Evolutionary conservation across 2,113 vertebrate genomes (phyloP).

Genomic region (Seriola rivoliana): DNA sequence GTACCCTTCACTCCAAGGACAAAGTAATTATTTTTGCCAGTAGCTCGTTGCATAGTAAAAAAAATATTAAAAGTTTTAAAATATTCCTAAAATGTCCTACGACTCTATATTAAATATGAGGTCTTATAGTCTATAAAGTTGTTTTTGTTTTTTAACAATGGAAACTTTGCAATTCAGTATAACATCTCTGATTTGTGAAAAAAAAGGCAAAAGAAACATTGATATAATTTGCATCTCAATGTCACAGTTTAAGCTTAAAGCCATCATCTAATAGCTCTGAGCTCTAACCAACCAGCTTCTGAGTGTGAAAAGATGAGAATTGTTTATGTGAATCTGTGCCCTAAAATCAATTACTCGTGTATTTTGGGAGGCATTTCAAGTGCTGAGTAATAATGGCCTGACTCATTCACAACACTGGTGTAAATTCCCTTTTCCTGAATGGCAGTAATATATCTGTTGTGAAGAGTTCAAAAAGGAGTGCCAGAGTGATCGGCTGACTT

Average conservation of each 20-base stretch:
- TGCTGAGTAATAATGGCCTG: constrained; percentile 49
- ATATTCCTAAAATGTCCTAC: constrained; percentile 31
- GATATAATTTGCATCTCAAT: constrained; percentile 5
- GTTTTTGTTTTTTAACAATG: neutral
- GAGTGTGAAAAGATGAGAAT: constrained; percentile 11
- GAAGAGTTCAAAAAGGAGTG: constrained; percentile 41
- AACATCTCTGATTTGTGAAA: constrained; percentile 14
- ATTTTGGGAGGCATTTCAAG: constrained; percentile 58
- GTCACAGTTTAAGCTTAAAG: neutral
- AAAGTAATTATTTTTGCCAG: constrained; percentile 59
- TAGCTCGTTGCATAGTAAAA: constrained; percentile 32
- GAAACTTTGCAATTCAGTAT: neutral
- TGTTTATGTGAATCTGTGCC: constrained; percentile 36
- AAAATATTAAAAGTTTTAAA: constrained; percentile 42
- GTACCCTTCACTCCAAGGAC: constrained; percentile 70
- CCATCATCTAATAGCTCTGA: neutral
- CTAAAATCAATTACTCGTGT: constrained; percentile 53
- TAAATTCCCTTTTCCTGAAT: constrained; percentile 41
- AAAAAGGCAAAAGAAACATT: constrained; percentile 27
- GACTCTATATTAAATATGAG: constrained; percentile 15
- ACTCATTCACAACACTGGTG: constrained; percentile 54
- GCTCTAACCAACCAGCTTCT: constrained; percentile 3
- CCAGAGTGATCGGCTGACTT: constrained; percentile 45
- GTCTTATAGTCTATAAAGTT: neutral
- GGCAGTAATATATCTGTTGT: constrained; percentile 25